phyloP scores from a whole-genome alignment of 1,140 invertebrate genomes.

The Vanessa tameamea region DNA sequence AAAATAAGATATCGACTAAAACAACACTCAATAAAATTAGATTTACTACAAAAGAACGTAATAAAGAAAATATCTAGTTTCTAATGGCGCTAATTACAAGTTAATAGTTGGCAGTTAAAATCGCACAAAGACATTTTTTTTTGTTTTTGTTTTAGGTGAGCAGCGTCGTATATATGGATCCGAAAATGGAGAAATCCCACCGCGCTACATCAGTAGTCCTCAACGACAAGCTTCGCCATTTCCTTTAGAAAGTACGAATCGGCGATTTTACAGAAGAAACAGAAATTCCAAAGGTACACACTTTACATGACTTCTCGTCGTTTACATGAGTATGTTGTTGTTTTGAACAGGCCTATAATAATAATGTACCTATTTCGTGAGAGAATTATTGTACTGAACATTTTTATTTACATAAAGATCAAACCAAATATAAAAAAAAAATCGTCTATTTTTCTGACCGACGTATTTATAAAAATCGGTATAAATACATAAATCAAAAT shows the following conservation, averaged over 20 bases:
- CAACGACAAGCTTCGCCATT: slow-evolving; percentile 85
- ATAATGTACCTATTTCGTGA: too few species aligned
- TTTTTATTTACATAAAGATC: too few species aligned
- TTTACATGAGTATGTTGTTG: too few species aligned
- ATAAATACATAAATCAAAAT: too few species aligned
- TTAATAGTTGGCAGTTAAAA: background rate
- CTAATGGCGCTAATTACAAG: background rate
- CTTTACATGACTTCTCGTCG: background rate
- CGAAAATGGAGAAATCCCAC: slow-evolving; percentile 58
- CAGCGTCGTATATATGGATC: slow-evolving; percentile 72
- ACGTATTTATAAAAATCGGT: too few species aligned
- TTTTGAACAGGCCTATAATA: too few species aligned
- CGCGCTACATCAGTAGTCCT: slow-evolving; percentile 73
- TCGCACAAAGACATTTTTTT: background rate
- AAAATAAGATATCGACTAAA: too few species aligned
- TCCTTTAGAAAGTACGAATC: slow-evolving; percentile 84
- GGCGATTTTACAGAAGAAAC: slow-evolving; percentile 77
- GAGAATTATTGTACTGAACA: too few species aligned
- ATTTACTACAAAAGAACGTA: too few species aligned
- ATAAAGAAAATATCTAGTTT: background rate
- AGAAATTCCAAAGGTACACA: slow-evolving; percentile 75
- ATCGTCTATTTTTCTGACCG: too few species aligned
- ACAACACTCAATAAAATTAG: too few species aligned
- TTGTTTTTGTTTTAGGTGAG: slow-evolving; percentile 56
- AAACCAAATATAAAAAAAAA: too few species aligned